Conservation (phyloP, 1,140 invertebrate species). For the Drosophila guanche region DNA sequence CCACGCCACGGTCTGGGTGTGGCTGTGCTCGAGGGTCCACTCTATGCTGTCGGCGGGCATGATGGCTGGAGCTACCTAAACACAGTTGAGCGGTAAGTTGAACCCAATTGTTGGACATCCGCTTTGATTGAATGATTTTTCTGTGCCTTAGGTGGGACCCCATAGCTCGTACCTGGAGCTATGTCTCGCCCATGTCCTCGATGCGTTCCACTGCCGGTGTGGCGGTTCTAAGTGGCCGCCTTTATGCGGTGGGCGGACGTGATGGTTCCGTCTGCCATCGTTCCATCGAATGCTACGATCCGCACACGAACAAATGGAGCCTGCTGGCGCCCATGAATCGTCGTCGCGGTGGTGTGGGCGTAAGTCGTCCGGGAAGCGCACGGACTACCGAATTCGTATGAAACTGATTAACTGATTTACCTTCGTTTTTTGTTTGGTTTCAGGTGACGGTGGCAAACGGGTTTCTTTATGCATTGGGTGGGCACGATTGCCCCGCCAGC, state of each 20-base stretch:
- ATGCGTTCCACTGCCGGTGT: slow-evolving; percentile 95
- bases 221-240: slow-evolving; percentile 91
- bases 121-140: not conserved
- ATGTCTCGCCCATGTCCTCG: slow-evolving; percentile 93
- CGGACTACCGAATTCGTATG: too few species aligned
- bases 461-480: slow-evolving; percentile 93
- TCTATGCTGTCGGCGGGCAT: slow-evolving; percentile 97
- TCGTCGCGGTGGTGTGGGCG: slow-evolving; percentile 94
- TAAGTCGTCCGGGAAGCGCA: slow-evolving; percentile 39
- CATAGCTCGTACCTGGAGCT: slow-evolving; percentile 92
- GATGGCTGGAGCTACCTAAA: slow-evolving; percentile 98
- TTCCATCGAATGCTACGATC: slow-evolving; percentile 96
- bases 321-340: slow-evolving; percentile 94
- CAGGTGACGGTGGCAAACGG: slow-evolving; percentile 91
- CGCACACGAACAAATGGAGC: slow-evolving; percentile 95
- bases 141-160: slow-evolving; percentile 90
- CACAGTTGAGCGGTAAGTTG: slow-evolving; percentile 90
- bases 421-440: not conserved
- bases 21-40: slow-evolving; percentile 92
- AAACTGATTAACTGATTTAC: not conserved
- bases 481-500: slow-evolving; percentile 94
- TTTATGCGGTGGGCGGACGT: slow-evolving; percentile 96
- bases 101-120: not conserved
- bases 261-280: slow-evolving; percentile 95
- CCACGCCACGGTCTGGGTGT: slow-evolving; percentile 95